phyloP scores from a whole-genome alignment of 2,888 invertebrate species.

The Xanthostigma xanthostigma region DNA sequence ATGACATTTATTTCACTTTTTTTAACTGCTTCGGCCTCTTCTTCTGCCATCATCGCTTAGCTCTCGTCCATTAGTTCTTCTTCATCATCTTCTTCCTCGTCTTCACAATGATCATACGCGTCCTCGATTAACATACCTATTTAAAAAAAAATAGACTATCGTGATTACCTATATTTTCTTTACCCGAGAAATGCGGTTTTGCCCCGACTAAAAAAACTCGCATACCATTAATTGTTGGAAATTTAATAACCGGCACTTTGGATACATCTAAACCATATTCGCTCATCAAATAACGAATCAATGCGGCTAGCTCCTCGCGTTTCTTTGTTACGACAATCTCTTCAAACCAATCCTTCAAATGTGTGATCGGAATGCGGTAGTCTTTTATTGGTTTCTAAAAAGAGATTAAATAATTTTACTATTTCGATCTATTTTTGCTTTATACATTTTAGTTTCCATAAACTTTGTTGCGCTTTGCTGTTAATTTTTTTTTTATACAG shows the following conservation, averaged over 20 bases:
- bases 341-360: conserved; percentile 74
- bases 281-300: conserved; percentile 61
- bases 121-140: not conserved
- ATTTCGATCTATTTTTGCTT: not conserved
- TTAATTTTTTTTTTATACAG: not conserved
- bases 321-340: conserved; percentile 70
- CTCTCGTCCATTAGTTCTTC: conserved; percentile 12
- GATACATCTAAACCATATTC: conserved; percentile 52
- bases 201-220: conserved; percentile 12
- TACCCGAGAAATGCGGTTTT: not conserved
- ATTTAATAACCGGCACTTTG: conserved; percentile 52
- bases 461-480: not conserved
- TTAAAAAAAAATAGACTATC: not conserved
- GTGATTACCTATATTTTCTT: too few species aligned
- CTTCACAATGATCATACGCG: conserved; percentile 6
- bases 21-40: conserved; percentile 11
- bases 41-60: conserved; percentile 15
- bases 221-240: conserved; percentile 61
- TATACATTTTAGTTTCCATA: not conserved
- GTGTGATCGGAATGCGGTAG: conserved; percentile 69
- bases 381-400: conserved; percentile 68
- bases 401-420: conserved; percentile 7
- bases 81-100: conserved; percentile 13
- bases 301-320: conserved; percentile 68
- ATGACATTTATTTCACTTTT: too few species aligned